Conservation (phyloP, 1,140 invertebrate genomes). For the Saccostrea echinata region DNA sequence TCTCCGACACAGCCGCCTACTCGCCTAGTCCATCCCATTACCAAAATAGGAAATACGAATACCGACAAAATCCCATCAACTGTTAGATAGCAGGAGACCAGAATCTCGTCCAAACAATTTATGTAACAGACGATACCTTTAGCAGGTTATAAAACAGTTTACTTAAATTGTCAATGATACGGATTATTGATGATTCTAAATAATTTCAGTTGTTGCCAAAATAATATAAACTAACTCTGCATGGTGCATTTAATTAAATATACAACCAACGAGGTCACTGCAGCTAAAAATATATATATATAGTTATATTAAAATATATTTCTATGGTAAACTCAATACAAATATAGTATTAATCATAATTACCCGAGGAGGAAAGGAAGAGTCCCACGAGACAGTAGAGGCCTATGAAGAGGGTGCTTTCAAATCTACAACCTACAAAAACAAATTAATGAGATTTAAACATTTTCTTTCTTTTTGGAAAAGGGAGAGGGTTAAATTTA, state of each 20-base stretch:
- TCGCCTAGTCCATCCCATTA: conserved; percentile 50
- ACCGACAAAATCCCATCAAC: conserved; percentile 46
- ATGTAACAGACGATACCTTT: conserved; percentile 42
- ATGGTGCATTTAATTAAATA: too few species aligned
- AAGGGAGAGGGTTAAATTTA: too few species aligned
- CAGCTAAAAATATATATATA: not conserved
- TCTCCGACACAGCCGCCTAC: conserved; percentile 49
- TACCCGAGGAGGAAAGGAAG: conserved; percentile 45
- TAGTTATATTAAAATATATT: too few species aligned
- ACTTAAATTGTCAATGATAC: not conserved
- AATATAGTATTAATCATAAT: too few species aligned
- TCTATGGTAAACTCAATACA: too few species aligned
- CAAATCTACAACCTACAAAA: conserved; percentile 45
- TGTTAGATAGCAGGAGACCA: conserved; percentile 42
- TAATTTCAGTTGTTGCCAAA: too few species aligned
- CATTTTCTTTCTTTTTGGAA: too few species aligned
- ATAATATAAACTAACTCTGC: too few species aligned
- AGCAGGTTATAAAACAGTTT: not conserved
- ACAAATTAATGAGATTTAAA: too few species aligned
- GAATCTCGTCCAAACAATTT: conserved; percentile 28
- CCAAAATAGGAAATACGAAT: conserved; percentile 48
- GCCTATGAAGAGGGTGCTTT: conserved; percentile 42
- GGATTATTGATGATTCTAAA: too few species aligned
- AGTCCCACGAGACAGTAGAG: conserved; percentile 41
- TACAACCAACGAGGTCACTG: too few species aligned